A percentile compares a stretch with the other conserved stretches of the same genome.
phyloP scores from a whole-genome alignment of 37 sponge, comb jelly and placozoan genomes.

The Halichondria panicea region DNA sequence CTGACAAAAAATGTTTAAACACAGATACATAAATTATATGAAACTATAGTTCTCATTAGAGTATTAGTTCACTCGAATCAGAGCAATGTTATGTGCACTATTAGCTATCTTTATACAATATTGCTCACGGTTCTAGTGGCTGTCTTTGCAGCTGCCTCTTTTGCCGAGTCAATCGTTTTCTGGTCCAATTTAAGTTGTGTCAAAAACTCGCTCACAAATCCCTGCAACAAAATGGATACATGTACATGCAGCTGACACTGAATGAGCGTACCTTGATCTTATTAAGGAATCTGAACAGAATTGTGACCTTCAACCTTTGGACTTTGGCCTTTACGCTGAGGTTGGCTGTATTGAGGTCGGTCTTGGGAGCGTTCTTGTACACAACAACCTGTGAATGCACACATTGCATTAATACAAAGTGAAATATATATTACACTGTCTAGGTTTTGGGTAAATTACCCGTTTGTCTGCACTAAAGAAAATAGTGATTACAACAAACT shows the following conservation, averaged over 20 bases:
- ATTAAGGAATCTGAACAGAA: conserved; percentile 47
- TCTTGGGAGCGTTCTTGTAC: not conserved
- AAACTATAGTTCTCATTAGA: not conserved
- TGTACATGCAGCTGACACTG: not conserved
- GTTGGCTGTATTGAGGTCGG: conserved; percentile 22
- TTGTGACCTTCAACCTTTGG: conserved; percentile 23
- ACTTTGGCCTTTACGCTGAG: conserved; percentile 35
- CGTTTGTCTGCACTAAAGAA: too few species aligned
- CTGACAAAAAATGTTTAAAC: too few species aligned
- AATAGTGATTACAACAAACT: too few species aligned
- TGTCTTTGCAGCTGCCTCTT: conserved; percentile 37
- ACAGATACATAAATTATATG: too few species aligned
- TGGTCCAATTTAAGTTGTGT: conserved; percentile 36
- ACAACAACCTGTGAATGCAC: conserved; percentile 12
- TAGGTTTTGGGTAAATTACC: too few species aligned
- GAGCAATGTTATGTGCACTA: not conserved
- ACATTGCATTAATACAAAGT: conserved; percentile 20
- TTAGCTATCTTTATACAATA: not conserved
- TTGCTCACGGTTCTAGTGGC: conserved; percentile 48
- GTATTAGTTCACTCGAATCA: not conserved
- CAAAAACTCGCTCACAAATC: conserved; percentile 19
- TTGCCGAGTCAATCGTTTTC: conserved; percentile 52
- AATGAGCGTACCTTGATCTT: conserved; percentile 32
- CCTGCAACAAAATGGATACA: conserved; percentile 10
- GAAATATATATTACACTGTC: too few species aligned